Evolutionary conservation across 2,113 vertebrate genomes (phyloP).

Genomic region (Nestor notabilis): DNA sequence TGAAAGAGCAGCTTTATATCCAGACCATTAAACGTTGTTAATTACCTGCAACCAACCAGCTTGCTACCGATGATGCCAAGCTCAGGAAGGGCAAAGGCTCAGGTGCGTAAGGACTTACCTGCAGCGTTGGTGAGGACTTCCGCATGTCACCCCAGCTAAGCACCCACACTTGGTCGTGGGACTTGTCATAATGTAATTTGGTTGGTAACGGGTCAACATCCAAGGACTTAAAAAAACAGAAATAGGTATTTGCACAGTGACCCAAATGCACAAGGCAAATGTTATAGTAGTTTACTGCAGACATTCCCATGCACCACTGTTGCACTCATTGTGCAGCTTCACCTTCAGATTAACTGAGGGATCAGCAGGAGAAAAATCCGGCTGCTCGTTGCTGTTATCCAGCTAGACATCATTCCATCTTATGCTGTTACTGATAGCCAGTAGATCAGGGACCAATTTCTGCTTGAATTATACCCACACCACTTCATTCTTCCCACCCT

Average conservation of each 20-base stretch:
- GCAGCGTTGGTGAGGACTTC: constrained; percentile 83
- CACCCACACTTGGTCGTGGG: constrained; percentile 96
- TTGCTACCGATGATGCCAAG: not conserved
- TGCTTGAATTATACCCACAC: not conserved
- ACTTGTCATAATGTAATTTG: constrained; percentile 94
- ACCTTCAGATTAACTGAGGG: not conserved
- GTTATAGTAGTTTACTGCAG: not conserved
- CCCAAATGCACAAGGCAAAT: not conserved
- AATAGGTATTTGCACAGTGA: not conserved
- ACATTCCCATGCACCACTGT: not conserved
- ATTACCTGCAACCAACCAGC: not conserved
- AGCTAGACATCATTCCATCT: not conserved
- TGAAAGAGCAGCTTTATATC: not conserved
- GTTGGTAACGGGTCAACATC: constrained; percentile 88
- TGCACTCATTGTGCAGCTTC: not conserved
- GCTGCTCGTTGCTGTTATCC: not conserved
- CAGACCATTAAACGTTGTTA: not conserved
- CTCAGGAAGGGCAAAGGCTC: not conserved
- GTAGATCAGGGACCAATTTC: not conserved
- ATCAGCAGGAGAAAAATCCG: not conserved
- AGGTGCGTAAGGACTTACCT: constrained; percentile 75
- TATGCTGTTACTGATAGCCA: not conserved
- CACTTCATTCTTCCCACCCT: not conserved
- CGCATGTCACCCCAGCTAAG: constrained; percentile 88
- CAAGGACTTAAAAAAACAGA: constrained; percentile 80